phyloP scores from a whole-genome alignment of 2,888 invertebrate species.

The Lasioglossum figueresi region DNA sequence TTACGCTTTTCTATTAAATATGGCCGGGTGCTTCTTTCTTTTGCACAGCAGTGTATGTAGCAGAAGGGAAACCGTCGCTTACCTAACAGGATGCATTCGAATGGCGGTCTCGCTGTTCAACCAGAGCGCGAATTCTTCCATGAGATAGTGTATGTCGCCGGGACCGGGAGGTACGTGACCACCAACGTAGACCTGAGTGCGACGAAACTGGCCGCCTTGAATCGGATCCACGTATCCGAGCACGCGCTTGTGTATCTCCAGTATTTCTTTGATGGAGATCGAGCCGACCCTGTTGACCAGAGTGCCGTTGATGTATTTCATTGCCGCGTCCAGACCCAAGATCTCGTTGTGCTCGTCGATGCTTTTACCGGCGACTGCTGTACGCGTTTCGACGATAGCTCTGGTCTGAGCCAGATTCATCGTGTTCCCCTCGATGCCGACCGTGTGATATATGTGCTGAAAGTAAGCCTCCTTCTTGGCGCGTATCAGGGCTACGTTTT shows the following conservation, averaged over 20 bases:
- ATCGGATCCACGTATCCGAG: constrained; percentile 97
- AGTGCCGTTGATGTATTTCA: constrained; percentile 95
- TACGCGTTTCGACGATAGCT: constrained; percentile 95
- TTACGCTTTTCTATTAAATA: too few relatives aligned
- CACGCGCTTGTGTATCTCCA: constrained; percentile 96
- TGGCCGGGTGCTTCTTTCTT: too few relatives aligned
- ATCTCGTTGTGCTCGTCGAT: constrained; percentile 99
- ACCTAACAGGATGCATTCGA: constrained; percentile 94
- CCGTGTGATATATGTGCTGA: constrained; percentile 98
- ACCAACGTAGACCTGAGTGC: constrained; percentile 97
- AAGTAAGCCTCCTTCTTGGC: constrained; percentile 98
- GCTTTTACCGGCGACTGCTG: constrained; percentile 95
- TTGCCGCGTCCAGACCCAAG: constrained; percentile 95
- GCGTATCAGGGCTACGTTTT: constrained; percentile 91
- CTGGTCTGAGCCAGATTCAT: constrained; percentile 97
- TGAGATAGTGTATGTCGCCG: constrained; percentile 90
- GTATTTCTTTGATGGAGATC: constrained; percentile 93
- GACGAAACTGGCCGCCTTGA: constrained; percentile 94
- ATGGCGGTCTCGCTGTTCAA: constrained; percentile 94
- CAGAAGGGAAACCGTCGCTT: constrained; percentile 35
- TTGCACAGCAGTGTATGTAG: background rate
- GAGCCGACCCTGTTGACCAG: constrained; percentile 91
- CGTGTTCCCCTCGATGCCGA: constrained; percentile 98
- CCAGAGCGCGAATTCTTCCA: constrained; percentile 97
- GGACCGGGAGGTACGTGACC: constrained; percentile 97